phyloP scores from a whole-genome alignment of 2,113 vertebrate species.

The Rhea americana region DNA sequence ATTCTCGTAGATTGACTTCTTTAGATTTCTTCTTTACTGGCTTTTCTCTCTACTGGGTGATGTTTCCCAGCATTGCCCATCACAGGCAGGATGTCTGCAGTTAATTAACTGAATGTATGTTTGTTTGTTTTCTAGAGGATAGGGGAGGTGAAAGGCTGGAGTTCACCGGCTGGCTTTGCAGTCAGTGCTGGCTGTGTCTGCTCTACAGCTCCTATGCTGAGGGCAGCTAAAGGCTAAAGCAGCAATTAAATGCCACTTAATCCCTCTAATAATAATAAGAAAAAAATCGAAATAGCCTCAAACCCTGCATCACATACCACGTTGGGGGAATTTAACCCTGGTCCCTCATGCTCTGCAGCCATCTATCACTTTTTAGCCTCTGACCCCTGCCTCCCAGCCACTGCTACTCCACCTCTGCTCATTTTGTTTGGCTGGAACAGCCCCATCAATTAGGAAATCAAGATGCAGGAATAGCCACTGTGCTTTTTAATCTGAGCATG shows the following conservation, averaged over 20 bases:
- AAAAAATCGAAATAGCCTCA: not conserved
- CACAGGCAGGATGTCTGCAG: not conserved
- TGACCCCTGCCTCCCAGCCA: not conserved
- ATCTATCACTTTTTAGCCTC: not conserved
- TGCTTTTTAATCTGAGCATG: not conserved
- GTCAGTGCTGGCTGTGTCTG: not conserved
- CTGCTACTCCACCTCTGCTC: not conserved
- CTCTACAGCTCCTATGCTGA: not conserved
- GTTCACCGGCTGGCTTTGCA: not conserved
- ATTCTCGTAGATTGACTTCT: not conserved
- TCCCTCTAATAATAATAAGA: not conserved
- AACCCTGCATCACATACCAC: not conserved
- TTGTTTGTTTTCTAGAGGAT: constrained; percentile 5
- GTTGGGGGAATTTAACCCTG: rapidly evolving
- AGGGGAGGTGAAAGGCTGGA: constrained; percentile 11
- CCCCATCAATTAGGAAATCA: not conserved
- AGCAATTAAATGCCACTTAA: constrained; percentile 57
- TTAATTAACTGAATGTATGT: not conserved
- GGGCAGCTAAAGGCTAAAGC: constrained; percentile 18
- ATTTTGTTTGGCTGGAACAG: not conserved
- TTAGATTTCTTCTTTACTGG: not conserved
- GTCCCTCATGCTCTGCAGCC: not conserved
- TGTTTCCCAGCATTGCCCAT: not conserved
- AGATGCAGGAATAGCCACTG: not conserved
- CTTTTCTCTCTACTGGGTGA: not conserved